These are phyloP conservation scores for Saguinus midas DNA, from an alignment of 2,113 vertebrate genomes.

Conservation along the genomic window DNA sequence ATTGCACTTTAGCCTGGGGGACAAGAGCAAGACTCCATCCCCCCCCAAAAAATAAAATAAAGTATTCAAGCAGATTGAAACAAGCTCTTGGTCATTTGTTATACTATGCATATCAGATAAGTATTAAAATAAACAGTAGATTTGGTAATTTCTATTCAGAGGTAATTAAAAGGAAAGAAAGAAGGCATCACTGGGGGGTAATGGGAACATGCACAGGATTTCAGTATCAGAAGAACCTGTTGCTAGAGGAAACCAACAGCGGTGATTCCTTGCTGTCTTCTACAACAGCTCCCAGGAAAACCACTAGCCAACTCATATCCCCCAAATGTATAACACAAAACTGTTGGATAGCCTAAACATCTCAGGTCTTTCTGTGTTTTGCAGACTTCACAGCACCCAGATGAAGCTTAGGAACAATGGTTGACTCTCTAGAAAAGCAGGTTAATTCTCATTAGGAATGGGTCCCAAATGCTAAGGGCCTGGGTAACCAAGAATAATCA, in stretches of 20 bases:
- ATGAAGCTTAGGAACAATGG: neutral
- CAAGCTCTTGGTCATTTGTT: neutral
- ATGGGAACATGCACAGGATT: neutral
- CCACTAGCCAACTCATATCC: neutral
- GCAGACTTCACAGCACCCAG: neutral
- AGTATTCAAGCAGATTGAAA: neutral
- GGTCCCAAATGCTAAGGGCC: neutral
- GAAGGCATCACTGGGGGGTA: neutral
- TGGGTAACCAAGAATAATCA: neutral
- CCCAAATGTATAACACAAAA: neutral
- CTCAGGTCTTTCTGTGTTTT: neutral
- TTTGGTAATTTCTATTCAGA: neutral
- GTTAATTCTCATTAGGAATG: neutral
- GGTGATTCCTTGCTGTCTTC: neutral
- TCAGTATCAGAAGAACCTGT: neutral
- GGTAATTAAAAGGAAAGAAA: constrained; percentile 9
- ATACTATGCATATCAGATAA: neutral
- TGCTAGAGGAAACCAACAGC: constrained; percentile 20
- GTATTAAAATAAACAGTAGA: neutral
- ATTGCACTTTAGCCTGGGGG: too few relatives aligned
- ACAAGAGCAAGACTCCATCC: too few relatives aligned
- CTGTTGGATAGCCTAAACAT: neutral
- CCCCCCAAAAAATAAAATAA: too few relatives aligned
- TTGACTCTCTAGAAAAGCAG: neutral
- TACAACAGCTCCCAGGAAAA: constrained; percentile 25